A percentile compares a stretch with the other conserved stretches of the same genome.
Conservation (phyloP, 2,797 vertebrate species). For the Sus cebifrons region DNA sequence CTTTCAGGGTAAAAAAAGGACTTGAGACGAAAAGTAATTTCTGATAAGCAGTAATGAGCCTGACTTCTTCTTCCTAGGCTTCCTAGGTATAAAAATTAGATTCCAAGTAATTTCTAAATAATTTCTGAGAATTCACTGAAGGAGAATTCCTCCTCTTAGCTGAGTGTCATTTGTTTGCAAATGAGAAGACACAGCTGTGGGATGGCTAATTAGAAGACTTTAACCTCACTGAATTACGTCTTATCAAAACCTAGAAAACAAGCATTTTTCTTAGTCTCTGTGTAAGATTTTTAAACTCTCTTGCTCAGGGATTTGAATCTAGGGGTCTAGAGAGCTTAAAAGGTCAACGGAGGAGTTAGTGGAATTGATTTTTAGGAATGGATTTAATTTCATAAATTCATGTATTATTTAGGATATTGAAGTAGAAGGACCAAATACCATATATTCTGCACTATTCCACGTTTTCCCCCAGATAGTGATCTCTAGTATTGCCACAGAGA, state of each 20-base stretch:
- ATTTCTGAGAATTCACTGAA: slow-evolving; percentile 68
- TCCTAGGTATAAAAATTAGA: slow-evolving; percentile 69
- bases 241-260: slow-evolving; percentile 50
- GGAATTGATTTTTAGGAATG: slow-evolving; percentile 75
- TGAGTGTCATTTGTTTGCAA: slow-evolving; percentile 65
- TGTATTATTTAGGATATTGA: slow-evolving; percentile 67
- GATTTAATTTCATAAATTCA: slow-evolving; percentile 76
- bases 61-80: slow-evolving; percentile 15
- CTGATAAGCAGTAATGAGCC: slow-evolving; percentile 78
- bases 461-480: not conserved
- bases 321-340: slow-evolving; percentile 67
- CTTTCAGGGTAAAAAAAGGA: slow-evolving; percentile 60
- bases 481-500: slow-evolving; percentile 16
- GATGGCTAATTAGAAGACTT: slow-evolving; percentile 63
- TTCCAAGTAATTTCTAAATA: slow-evolving; percentile 77
- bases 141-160: slow-evolving; percentile 15
- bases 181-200: slow-evolving; percentile 53
- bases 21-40: slow-evolving; percentile 73
- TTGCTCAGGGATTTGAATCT: slow-evolving; percentile 48
- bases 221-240: slow-evolving; percentile 44
- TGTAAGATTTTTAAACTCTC: slow-evolving; percentile 40
- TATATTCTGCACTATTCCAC: not conserved
- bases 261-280: slow-evolving; percentile 40
- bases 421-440: slow-evolving; percentile 35
- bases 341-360: slow-evolving; percentile 62